phyloP scores from a whole-genome alignment of 2,888 invertebrate species.

The Nymphalis urticae region DNA sequence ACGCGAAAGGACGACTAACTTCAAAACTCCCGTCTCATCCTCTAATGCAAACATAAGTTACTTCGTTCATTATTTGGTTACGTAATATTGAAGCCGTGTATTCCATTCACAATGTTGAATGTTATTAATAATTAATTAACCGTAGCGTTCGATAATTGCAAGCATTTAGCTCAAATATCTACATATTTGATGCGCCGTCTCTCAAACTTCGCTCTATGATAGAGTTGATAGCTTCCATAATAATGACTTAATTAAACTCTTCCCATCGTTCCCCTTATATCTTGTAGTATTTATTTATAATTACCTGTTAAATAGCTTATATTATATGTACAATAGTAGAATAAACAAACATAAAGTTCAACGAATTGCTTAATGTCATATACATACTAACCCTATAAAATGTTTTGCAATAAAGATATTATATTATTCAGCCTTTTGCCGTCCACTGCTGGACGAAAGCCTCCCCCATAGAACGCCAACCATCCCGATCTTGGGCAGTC shows the following conservation, averaged over 20 bases:
- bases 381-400: too few species aligned
- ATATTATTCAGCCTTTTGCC: too few species aligned
- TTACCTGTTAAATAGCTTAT: too few species aligned
- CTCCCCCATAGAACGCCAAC: too few species aligned
- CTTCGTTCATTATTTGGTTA: constrained; percentile 32
- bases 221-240: not conserved
- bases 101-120: constrained; percentile 12
- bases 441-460: too few species aligned
- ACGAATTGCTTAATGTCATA: too few species aligned
- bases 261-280: too few species aligned
- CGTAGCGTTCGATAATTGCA: constrained; percentile 20
- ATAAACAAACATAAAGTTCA: too few species aligned
- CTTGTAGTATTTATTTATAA: too few species aligned
- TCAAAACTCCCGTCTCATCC: constrained; percentile 41
- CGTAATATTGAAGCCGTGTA: constrained; percentile 26
- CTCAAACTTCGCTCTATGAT: not conserved
- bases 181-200: constrained; percentile 5
- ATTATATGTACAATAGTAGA: too few species aligned
- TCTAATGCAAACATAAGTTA: constrained; percentile 39
- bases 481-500: too few species aligned
- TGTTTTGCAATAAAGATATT: too few species aligned
- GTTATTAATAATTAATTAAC: constrained; percentile 22
- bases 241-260: not conserved
- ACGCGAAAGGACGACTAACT: constrained; percentile 39
- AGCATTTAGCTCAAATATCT: constrained; percentile 11